Evolutionary conservation across 2,113 vertebrate genomes (phyloP).

Genomic region (Scophthalmus maximus): DNA sequence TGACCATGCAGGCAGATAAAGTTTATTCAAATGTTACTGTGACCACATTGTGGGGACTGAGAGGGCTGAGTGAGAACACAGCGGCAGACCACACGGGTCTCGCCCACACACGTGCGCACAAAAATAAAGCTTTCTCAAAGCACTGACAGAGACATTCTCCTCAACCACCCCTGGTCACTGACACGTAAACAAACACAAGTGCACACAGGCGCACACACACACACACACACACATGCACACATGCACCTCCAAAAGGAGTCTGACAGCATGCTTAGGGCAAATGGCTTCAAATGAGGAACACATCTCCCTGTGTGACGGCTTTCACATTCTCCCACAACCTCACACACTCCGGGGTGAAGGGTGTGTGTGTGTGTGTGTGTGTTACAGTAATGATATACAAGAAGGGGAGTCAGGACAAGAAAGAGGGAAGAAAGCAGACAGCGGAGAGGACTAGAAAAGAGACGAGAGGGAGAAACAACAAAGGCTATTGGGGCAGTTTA

Average conservation of each 20-base stretch:
- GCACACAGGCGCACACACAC: conserved; percentile 47
- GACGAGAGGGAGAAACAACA: neutral
- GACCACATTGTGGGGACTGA: conserved; percentile 15
- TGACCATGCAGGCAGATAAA: neutral
- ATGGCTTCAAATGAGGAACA: conserved; percentile 79
- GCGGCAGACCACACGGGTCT: neutral
- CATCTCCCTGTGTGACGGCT: conserved; percentile 76
- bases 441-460: neutral
- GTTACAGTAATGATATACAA: conserved; percentile 14
- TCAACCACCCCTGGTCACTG: conserved; percentile 72
- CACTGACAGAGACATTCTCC: conserved; percentile 58
- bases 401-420: neutral
- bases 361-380: conserved; percentile 35
- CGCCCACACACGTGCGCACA: conserved; percentile 21
- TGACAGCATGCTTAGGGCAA: conserved; percentile 78
- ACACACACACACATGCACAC: conserved; percentile 51
- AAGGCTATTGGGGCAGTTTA: neutral
- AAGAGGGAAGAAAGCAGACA: neutral
- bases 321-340: conserved; percentile 76
- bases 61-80: conserved; percentile 24
- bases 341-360: conserved; percentile 62
- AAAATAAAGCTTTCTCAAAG: conserved; percentile 57
- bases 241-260: conserved; percentile 78
- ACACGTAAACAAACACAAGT: conserved; percentile 70
- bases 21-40: conserved; percentile 21